A percentile compares a stretch with the other conserved stretches of the same genome.
These are phyloP conservation scores for Diadegma fenestrale DNA, from an alignment of 2,888 invertebrate genomes.

Conservation along the genomic window DNA sequence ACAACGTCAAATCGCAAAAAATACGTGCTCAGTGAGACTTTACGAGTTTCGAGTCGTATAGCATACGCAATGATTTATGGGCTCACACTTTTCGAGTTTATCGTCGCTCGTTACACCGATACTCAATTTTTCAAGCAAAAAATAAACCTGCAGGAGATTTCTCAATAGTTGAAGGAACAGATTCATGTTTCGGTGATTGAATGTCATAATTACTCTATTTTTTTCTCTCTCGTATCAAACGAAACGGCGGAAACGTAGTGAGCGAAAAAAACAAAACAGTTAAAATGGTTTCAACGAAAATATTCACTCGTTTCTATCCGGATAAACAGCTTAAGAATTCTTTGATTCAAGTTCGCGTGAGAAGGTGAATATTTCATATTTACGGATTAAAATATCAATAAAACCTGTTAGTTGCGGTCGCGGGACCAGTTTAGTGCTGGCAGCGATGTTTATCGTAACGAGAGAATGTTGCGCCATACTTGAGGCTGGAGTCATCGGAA, in stretches of 20 bases:
- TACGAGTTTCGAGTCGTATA: neutral
- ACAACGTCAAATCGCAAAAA: neutral
- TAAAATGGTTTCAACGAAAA: neutral
- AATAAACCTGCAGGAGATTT: neutral
- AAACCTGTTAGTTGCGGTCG: slow-evolving; percentile 54
- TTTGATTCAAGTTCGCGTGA: slow-evolving; percentile 6
- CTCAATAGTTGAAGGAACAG: neutral
- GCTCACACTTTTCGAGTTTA: neutral
- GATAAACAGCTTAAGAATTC: neutral
- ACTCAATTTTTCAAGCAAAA: neutral
- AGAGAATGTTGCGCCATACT: slow-evolving; percentile 1
- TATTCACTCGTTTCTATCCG: neutral
- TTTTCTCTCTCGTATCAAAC: neutral
- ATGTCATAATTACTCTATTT: neutral
- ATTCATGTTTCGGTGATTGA: neutral
- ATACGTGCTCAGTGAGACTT: neutral
- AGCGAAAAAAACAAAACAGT: neutral
- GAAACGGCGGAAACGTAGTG: neutral
- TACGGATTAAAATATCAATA: slow-evolving; percentile 4
- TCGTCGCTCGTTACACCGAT: neutral
- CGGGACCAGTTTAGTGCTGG: slow-evolving; percentile 25
- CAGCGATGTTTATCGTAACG: slow-evolving; percentile 26
- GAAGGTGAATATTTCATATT: slow-evolving; percentile 10
- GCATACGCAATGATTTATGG: neutral
- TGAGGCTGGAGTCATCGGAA: slow-evolving; percentile 4